These are phyloP conservation scores for Cygnus buccinator DNA, from an alignment of 2,113 vertebrate genomes.

Conservation along the genomic window DNA sequence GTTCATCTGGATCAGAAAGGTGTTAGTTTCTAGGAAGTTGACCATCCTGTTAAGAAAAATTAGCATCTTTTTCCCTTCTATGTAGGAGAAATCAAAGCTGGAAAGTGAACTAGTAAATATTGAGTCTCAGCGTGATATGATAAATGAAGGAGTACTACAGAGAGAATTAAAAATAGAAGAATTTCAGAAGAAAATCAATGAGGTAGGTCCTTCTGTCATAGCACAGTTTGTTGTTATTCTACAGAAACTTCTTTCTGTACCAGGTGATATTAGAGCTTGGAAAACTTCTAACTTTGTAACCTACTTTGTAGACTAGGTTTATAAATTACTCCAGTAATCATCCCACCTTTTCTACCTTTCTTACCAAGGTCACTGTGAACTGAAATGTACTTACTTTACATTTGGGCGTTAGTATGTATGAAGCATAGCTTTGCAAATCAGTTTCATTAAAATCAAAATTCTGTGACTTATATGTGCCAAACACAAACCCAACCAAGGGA, in stretches of 20 bases:
- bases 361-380: not conserved
- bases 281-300: not conserved
- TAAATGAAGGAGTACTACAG: slow-evolving; percentile 75
- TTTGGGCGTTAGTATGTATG: not conserved
- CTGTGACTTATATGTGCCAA: not conserved
- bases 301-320: not conserved
- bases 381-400: not conserved
- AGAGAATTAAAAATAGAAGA: slow-evolving; percentile 76
- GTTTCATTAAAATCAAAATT: not conserved
- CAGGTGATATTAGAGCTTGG: not conserved
- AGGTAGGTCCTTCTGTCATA: slow-evolving; percentile 74
- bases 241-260: not conserved
- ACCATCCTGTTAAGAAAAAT: not conserved
- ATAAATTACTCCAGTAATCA: not conserved
- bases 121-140: slow-evolving; percentile 80
- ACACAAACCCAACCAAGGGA: not conserved
- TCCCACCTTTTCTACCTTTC: not conserved
- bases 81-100: slow-evolving; percentile 90
- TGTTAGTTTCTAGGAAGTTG: not conserved
- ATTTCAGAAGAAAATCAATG: slow-evolving; percentile 79
- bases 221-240: not conserved
- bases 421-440: not conserved
- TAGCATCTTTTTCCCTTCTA: not conserved
- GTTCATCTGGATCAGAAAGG: not conserved
- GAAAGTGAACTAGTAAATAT: slow-evolving; percentile 88